Conservation (phyloP, 2,797 vertebrate genomes). For the Nyctibius grandis region DNA sequence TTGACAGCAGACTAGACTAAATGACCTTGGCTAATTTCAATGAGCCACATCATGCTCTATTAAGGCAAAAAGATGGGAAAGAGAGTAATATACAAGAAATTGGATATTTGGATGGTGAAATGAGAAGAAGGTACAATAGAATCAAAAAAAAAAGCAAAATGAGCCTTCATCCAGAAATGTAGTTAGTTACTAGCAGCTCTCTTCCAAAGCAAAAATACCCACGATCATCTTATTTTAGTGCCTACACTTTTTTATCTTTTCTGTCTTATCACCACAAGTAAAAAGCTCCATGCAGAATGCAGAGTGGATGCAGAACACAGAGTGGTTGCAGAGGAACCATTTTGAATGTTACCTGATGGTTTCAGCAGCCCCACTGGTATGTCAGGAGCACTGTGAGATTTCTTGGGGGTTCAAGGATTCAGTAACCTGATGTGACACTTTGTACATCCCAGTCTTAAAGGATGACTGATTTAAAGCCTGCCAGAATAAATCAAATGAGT, state of each 20-base stretch:
- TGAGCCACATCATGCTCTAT: not conserved
- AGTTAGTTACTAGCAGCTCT: not conserved
- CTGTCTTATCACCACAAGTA: not conserved
- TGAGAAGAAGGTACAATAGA: not conserved
- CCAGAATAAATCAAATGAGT: not conserved
- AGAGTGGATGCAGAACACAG: not conserved
- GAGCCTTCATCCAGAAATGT: not conserved
- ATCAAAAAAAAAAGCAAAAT: not conserved
- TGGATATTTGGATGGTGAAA: not conserved
- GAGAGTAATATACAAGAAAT: not conserved
- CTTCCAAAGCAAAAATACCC: not conserved
- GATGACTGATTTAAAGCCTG: not conserved
- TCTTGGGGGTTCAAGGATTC: not conserved
- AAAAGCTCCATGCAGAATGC: not conserved
- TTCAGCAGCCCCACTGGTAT: not conserved
- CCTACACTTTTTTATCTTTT: not conserved
- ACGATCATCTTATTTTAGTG: not conserved
- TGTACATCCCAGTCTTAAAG: not conserved
- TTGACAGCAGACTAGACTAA: constrained; percentile 10
- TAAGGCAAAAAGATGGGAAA: not conserved
- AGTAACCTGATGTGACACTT: not conserved
- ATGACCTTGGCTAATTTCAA: constrained; percentile 28
- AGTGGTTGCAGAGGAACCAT: not conserved
- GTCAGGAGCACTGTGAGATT: not conserved
- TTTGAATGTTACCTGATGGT: not conserved